phyloP scores from a whole-genome alignment of 53 echinoderm and acorn worm genomes.

The Mesocentrotus franciscanus region DNA sequence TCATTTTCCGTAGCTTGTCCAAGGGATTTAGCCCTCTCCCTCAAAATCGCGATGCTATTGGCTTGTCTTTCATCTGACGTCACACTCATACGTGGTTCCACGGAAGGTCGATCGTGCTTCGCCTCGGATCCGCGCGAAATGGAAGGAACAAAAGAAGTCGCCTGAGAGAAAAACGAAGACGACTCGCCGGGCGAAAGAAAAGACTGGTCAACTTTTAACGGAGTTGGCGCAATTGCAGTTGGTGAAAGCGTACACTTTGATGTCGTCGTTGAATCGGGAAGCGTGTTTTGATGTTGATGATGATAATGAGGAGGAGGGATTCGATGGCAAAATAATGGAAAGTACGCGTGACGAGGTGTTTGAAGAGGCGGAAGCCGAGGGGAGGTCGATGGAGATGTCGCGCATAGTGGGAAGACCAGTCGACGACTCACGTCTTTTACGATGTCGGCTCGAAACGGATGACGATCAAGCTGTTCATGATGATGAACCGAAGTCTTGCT shows the following conservation, averaged over 20 bases:
- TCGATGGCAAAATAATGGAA: neutral
- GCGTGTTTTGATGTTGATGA: neutral
- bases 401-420: neutral
- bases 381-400: constrained; percentile 5
- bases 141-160: neutral
- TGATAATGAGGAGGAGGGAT: neutral
- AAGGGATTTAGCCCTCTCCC: constrained; percentile 75
- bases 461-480: neutral
- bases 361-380: neutral
- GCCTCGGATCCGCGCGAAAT: neutral
- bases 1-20: neutral
- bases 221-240: neutral
- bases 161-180: neutral
- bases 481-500: neutral
- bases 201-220: neutral
- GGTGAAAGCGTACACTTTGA: neutral
- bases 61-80: constrained; percentile 70
- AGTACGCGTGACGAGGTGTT: no score
- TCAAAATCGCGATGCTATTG: constrained; percentile 80
- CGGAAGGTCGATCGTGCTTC: neutral
- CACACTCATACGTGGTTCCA: constrained; percentile 4
- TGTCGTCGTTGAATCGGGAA: neutral
- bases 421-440: neutral
- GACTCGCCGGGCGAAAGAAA: neutral
- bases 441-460: constrained; percentile 16